These are phyloP conservation scores for Boloria euphrosyne DNA, from an alignment of 2,888 invertebrate species.

Conservation along the genomic window DNA sequence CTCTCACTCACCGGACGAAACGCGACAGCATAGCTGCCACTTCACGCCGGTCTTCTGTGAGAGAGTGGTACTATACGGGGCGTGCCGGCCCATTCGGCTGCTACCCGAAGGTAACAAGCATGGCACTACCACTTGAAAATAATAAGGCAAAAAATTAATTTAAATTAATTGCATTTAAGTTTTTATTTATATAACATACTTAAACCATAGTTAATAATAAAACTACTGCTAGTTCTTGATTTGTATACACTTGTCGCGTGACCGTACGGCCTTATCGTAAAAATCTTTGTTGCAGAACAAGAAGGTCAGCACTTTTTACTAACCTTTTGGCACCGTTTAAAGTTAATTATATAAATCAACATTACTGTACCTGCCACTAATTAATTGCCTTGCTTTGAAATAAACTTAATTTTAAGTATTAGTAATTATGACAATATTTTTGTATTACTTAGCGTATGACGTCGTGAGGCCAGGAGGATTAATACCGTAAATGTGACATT, in stretches of 20 bases:
- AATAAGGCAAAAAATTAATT: no score
- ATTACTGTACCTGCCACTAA: conserved; percentile 13
- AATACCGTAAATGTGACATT: no score
- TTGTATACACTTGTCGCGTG: conserved; percentile 24
- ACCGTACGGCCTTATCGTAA: conserved; percentile 21
- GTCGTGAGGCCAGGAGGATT: no score
- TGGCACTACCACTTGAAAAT: no score
- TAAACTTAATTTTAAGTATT: background rate
- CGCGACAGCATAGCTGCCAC: no score
- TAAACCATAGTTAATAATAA: background rate
- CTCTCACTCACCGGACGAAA: no score
- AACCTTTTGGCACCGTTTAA: conserved; percentile 34
- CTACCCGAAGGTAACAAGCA: no score
- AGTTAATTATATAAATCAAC: conserved; percentile 26
- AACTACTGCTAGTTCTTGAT: background rate
- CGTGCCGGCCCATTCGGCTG: no score
- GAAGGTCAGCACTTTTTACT: conserved; percentile 38
- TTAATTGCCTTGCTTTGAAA: conserved; percentile 12
- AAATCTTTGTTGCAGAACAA: conserved; percentile 27
- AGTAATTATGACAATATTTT: background rate
- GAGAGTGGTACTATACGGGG: no score
- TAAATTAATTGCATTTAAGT: no score
- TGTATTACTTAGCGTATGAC: background rate
- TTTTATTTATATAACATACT: no score
- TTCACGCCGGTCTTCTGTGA: no score